Conservation (phyloP, 2,888 invertebrate species). For the Tolmerus cingulatus region DNA sequence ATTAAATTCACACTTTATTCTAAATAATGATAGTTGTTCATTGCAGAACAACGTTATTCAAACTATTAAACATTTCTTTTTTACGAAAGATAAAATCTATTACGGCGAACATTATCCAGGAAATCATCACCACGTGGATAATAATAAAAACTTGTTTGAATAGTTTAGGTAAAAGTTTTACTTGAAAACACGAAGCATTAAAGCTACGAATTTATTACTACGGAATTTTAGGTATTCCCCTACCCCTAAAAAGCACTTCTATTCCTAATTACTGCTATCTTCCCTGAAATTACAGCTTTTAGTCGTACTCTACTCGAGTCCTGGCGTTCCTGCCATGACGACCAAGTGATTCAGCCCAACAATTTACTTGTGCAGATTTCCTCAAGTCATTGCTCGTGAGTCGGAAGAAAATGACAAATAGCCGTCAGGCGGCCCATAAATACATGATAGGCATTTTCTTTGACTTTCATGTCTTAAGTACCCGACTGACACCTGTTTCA, state of each 20-base stretch:
- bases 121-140: background rate
- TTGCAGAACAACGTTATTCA: too few species aligned
- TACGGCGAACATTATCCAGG: background rate
- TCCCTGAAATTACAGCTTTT: background rate
- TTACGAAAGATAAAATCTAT: background rate
- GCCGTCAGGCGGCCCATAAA: background rate
- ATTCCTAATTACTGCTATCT: background rate
- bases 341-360: background rate
- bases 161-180: background rate
- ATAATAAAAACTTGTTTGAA: background rate
- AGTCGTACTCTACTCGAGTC: background rate
- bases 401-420: background rate
- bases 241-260: background rate
- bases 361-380: background rate
- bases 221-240: background rate
- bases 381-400: background rate
- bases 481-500: background rate
- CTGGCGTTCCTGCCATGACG: background rate
- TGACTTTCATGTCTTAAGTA: background rate
- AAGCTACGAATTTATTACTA: background rate
- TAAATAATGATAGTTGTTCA: too few species aligned
- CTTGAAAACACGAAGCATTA: background rate
- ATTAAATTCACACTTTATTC: too few species aligned
- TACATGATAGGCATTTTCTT: background rate
- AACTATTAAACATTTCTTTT: background rate